Conservation (phyloP, 2,797 vertebrate genomes). For the Leucoraja ocellata region DNA sequence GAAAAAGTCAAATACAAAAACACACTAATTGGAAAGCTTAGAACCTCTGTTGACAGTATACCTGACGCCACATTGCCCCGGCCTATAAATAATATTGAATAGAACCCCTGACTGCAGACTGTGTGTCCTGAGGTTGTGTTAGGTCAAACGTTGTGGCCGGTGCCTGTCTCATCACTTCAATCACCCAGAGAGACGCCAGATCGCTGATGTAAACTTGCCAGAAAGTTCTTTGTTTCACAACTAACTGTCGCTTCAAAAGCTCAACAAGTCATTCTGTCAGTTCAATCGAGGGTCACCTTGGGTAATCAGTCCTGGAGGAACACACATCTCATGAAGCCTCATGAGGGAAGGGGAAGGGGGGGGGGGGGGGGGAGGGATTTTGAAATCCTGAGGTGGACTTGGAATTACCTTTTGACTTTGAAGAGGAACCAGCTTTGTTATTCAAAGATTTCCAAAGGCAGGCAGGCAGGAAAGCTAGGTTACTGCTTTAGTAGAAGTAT, state of each 20-base stretch:
- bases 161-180: neutral
- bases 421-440: neutral
- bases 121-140: neutral
- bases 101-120: neutral
- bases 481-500: too few relatives aligned
- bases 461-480: neutral
- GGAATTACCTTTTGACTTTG: neutral
- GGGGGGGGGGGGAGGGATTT: neutral
- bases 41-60: neutral
- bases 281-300: neutral
- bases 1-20: neutral
- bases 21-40: neutral
- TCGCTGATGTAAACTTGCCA: neutral
- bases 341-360: neutral
- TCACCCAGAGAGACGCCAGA: constrained; percentile 35
- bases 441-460: neutral
- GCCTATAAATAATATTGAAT: constrained; percentile 34
- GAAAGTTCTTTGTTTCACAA: neutral
- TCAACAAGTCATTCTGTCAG: neutral
- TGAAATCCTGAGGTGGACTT: neutral
- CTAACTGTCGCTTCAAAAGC: neutral
- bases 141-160: neutral
- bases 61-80: neutral
- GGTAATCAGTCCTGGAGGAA: neutral
- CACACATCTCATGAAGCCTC: neutral